Evolutionary conservation across 2,888 invertebrate genomes (phyloP), one percentile per base, ranked within the genome.

Genomic region (Caenorhabditis afra): DNA sequence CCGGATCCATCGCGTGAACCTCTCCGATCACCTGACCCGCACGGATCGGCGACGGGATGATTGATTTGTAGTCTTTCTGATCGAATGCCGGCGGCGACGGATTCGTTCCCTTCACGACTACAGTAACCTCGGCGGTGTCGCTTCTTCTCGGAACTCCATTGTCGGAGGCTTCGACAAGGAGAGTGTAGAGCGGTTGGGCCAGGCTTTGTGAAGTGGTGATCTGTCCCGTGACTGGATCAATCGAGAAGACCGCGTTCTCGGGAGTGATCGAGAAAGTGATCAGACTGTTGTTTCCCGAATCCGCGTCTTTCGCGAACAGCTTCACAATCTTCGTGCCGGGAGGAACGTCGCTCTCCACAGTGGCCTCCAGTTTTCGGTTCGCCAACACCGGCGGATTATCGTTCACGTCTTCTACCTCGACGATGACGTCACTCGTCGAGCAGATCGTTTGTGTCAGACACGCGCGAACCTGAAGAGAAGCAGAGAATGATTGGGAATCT

Each of bases 51-150:
- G 83, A 65, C 3, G 74, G 44, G 0, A 82, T 64, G 2, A 74
- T 50, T n/a, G 85, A 66, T 4, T 82, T 79, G 53, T 89, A 89
- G 10, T 82, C 79, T 62, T 79, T 78, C 82, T 87, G 71, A 20
- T 87, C 87, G 57, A 89, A 89, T 22, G 85, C 85, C 0, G 88
- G 88, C 7, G 87, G 83, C 11, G 83, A 81, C 10, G 87, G 86
- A 66, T 89, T 89, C 0, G 86, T 82, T 50, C 86, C 86, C 18
- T 81, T 64, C 3, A 86, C 86, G 12, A 39, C 65, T 47, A 86
- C 73, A 18, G 67, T 77, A 22, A 86, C 49, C 58, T 84, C 77
- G 4, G 79, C 80, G 2, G 73, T 75, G 45, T 85, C 84, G 0
- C 65, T 66, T 68, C 74, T 53, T 49, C 75, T 35, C 5, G 85